Evolutionary conservation across 2,797 vertebrate species (phyloP).

Genomic region (Coregonus suidteri): DNA sequence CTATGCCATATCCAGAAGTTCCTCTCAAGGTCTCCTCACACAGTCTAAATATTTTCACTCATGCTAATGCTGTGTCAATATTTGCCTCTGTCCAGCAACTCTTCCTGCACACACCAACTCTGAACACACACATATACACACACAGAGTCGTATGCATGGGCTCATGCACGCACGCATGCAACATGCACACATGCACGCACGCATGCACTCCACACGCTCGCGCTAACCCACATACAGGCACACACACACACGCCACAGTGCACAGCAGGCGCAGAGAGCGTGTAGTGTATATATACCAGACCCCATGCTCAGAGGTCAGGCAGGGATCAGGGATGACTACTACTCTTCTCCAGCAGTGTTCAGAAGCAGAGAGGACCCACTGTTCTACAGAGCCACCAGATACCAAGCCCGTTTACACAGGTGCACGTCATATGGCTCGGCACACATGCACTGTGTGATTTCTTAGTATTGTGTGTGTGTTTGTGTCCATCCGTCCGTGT

Average conservation of each 20-base stretch:
- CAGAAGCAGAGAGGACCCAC: slow-evolving; percentile 48
- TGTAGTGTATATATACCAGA: slow-evolving; percentile 31
- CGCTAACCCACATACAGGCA: slow-evolving; percentile 11
- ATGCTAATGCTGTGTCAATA: slow-evolving; percentile 75
- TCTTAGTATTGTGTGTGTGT: neutral
- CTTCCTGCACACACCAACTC: slow-evolving; percentile 21
- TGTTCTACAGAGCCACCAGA: slow-evolving; percentile 46
- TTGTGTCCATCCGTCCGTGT: neutral
- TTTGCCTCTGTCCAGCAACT: slow-evolving; percentile 52
- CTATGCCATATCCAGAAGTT: slow-evolving; percentile 54
- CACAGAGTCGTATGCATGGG: slow-evolving; percentile 22
- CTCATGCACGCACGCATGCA: slow-evolving; percentile 18
- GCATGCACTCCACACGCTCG: slow-evolving; percentile 7
- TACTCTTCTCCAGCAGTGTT: slow-evolving; percentile 31
- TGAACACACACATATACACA: neutral
- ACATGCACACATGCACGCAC: neutral
- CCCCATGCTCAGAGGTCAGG: slow-evolving; percentile 23
- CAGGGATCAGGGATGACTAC: slow-evolving; percentile 37
- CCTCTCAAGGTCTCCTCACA: slow-evolving; percentile 67
- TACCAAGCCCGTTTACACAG: slow-evolving; percentile 67
- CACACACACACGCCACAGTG: neutral
- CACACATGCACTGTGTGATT: slow-evolving; percentile 1
- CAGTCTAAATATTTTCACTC: slow-evolving; percentile 75
- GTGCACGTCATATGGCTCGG: slow-evolving; percentile 66
- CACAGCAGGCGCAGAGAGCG: neutral